A percentile compares a stretch with the other conserved stretches of the same genome.
Evolutionary conservation across 92 coral and sea anemone genomes (phyloP).

Genomic region (Porites cylindrica): DNA sequence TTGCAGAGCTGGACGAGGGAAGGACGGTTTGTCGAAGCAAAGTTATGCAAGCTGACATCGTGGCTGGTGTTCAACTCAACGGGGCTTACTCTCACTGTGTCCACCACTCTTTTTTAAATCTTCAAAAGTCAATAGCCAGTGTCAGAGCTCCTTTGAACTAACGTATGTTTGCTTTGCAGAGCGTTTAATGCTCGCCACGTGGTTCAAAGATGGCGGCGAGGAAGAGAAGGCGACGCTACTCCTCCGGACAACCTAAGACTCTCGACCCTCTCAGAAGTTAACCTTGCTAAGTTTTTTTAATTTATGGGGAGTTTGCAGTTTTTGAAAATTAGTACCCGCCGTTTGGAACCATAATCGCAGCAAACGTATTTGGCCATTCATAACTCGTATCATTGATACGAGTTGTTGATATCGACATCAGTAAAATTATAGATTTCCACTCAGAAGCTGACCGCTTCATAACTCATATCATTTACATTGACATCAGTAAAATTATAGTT

Average conservation of each 20-base stretch:
- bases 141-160: constrained; percentile 20
- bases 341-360: too few relatives aligned
- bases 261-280: too few relatives aligned
- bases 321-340: too few relatives aligned
- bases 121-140: constrained; percentile 86
- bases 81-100: constrained; percentile 99
- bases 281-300: background rate
- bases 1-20: constrained; percentile 83
- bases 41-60: constrained; percentile 91
- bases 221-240: background rate
- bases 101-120: constrained; percentile 91
- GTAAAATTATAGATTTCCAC: too few relatives aligned
- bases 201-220: constrained; percentile 27
- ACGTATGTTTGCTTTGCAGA: background rate
- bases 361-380: too few relatives aligned
- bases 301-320: background rate
- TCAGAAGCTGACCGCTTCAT: too few relatives aligned
- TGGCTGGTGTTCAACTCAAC: constrained; percentile 89
- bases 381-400: too few relatives aligned
- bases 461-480: too few relatives aligned
- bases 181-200: constrained; percentile 21
- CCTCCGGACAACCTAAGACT: background rate
- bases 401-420: too few relatives aligned
- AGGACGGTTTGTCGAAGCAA: constrained; percentile 97
- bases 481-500: too few relatives aligned